Percentiles rank a stretch among this genome's conserved stretches.
These are phyloP conservation scores for Sympetrum striolatum DNA, from an alignment of 2,888 invertebrate species.

Conservation along the genomic window DNA sequence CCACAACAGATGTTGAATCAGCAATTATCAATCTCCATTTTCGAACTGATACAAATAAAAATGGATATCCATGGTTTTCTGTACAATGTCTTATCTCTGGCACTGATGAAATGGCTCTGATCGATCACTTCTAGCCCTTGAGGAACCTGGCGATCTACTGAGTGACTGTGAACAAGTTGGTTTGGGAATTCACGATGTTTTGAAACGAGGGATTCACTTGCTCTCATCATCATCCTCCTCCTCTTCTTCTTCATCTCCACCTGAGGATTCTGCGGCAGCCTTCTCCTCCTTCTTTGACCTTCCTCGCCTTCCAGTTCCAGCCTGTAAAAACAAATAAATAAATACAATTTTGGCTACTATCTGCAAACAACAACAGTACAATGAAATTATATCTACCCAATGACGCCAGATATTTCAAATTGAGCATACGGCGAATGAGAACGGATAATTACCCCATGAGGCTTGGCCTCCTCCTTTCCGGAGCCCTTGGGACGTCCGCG, in stretches of 20 bases:
- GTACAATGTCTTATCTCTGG: neutral
- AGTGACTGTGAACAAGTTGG: neutral
- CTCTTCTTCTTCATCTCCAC: conserved; percentile 55
- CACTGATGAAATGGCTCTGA: conserved; percentile 20
- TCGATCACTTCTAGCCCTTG: conserved; percentile 23
- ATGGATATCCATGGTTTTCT: conserved; percentile 5
- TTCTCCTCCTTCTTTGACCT: conserved; percentile 58
- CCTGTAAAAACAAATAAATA: too few relatives aligned
- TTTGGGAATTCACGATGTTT: neutral
- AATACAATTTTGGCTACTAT: neutral
- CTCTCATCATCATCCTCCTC: conserved; percentile 58
- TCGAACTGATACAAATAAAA: conserved; percentile 14
- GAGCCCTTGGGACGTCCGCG: conserved; percentile 66
- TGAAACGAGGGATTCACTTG: conserved; percentile 51
- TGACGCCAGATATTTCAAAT: neutral
- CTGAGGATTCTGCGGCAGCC: conserved; percentile 56
- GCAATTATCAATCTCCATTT: neutral
- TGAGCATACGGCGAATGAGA: neutral
- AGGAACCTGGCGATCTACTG: conserved; percentile 2
- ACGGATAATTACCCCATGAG: conserved; percentile 57
- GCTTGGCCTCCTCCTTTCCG: conserved; percentile 60
- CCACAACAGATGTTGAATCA: neutral
- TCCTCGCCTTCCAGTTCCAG: conserved; percentile 56
- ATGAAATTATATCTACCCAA: neutral
- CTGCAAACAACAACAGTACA: neutral